Base-by-base conservation (phyloP, 2,113 vertebrate genomes). In the Pseudorectes ferrugineus region DNA sequence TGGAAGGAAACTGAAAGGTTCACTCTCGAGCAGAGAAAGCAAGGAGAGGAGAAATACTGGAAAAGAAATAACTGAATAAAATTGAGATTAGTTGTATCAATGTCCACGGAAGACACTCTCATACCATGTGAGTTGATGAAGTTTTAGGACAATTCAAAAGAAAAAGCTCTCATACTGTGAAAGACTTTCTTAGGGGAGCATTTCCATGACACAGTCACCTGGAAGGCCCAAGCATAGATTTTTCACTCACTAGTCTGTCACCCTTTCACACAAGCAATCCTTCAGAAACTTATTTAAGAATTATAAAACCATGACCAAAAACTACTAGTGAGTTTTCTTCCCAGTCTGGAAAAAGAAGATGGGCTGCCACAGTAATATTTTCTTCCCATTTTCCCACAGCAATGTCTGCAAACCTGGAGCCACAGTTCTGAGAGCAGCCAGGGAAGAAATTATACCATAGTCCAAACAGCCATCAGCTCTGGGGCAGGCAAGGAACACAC, bases 401-500 rank as follows among this genome's bases (percentile, higher is more conserved):
- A 40, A 7, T 11, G 9, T 33, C 48, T 65, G 24, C 21, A 84
- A 83, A 92, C 10, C 36, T 79, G 43, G 80, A 83, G 45, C 43
- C 26, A 49, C 31, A 2, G 8, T 70, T 61, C 46, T 86, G 58
- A 92, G 22, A 91, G 28, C 9, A 86, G n/a, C 42, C 74, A 58
- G 36, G 55, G 65, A 58, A 89, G 58, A 5, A 71, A 63, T 88
- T 71, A 51, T 7, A 43, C 26, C 25, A 7, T 17, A 71, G 33
- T 54, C 19, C 52, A 54, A 84, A 43, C 13, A 92, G 35, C 18
- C 31, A 59, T 62, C 54, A 85, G 26, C 65, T 74, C 40, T 0
- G 0, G 46, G 43, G 4, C 35, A 76, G 31, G 18, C 0, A 0
- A 65, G 33, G 28, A 78, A 57, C 26, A 40, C 19, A 48, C 12